Evolutionary conservation across 53 echinoderm and acorn worm genomes (phyloP).

Genomic region (Astropecten irregularis): DNA sequence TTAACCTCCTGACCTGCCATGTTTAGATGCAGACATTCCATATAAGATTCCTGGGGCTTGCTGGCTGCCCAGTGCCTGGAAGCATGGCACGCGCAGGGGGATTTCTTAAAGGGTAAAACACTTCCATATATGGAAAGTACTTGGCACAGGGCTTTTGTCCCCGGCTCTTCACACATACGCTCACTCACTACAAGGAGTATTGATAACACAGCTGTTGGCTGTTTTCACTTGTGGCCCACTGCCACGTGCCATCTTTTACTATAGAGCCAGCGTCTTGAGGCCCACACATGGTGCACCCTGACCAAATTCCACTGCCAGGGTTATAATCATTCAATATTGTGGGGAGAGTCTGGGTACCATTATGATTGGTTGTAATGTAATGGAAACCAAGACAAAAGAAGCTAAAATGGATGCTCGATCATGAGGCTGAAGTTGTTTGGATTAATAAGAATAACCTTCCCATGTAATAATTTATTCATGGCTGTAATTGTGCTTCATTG

Average conservation of each 20-base stretch:
- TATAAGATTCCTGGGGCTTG: slow-evolving; percentile 56
- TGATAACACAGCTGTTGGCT: slow-evolving; percentile 49
- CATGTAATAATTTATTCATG: too few relatives aligned
- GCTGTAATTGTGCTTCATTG: too few relatives aligned
- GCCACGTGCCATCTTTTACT: slow-evolving; percentile 30
- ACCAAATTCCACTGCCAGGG: not conserved
- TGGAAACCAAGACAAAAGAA: too few relatives aligned
- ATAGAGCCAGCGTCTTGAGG: not conserved
- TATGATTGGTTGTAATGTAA: too few relatives aligned
- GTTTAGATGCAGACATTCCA: slow-evolving; percentile 63
- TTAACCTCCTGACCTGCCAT: slow-evolving; percentile 61
- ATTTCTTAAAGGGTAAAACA: slow-evolving; percentile 58
- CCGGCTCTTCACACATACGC: slow-evolving; percentile 7
- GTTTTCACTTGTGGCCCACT: slow-evolving; percentile 15
- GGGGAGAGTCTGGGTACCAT: too few relatives aligned
- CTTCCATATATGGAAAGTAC: slow-evolving; percentile 68
- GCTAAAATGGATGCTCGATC: not conserved
- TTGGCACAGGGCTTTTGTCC: slow-evolving; percentile 7
- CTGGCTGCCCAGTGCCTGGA: slow-evolving; percentile 17
- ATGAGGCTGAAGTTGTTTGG: not conserved
- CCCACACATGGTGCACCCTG: not conserved
- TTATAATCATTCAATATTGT: not conserved
- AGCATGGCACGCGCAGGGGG: slow-evolving; percentile 53
- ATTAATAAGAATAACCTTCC: not conserved
- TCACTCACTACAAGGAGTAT: not conserved